phyloP scores from a whole-genome alignment of 2,888 invertebrate genomes.

The Dusona sp. region DNA sequence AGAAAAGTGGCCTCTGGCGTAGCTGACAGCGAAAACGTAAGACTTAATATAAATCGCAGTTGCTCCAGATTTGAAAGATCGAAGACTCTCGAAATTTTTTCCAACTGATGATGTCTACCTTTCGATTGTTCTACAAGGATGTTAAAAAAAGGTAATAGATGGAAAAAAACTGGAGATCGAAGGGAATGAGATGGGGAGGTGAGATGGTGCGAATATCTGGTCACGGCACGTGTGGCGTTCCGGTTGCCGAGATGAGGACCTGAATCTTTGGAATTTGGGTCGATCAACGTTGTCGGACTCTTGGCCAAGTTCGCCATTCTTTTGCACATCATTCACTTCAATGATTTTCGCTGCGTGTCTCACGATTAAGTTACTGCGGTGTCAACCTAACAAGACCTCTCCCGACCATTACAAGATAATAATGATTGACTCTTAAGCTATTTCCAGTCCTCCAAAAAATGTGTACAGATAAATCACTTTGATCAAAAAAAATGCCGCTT shows the following conservation, averaged over 20 bases:
- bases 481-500: not conserved
- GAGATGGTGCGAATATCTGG: conserved; percentile 19
- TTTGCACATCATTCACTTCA: conserved; percentile 46
- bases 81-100: conserved; percentile 17
- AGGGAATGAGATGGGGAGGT: not conserved
- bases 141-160: not conserved
- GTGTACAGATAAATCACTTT: not conserved
- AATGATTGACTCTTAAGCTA: not conserved
- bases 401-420: not conserved
- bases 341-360: conserved; percentile 43
- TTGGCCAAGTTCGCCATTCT: conserved; percentile 52
- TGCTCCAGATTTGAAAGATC: conserved; percentile 1
- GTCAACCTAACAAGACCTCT: conserved; percentile 11
- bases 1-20: conserved; percentile 26
- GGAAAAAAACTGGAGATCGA: not conserved
- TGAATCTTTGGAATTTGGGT: conserved; percentile 64
- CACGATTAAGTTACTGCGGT: conserved; percentile 46
- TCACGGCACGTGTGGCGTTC: conserved; percentile 52
- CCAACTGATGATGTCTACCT: conserved; percentile 6
- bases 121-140: conserved; percentile 43
- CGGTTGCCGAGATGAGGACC: conserved; percentile 54
- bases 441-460: not conserved
- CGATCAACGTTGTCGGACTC: conserved; percentile 46
- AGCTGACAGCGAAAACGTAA: conserved; percentile 19
- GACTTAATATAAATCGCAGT: conserved; percentile 29